Evolutionary conservation across 2,888 invertebrate genomes (phyloP).

Genomic region (Panorpa germanica): DNA sequence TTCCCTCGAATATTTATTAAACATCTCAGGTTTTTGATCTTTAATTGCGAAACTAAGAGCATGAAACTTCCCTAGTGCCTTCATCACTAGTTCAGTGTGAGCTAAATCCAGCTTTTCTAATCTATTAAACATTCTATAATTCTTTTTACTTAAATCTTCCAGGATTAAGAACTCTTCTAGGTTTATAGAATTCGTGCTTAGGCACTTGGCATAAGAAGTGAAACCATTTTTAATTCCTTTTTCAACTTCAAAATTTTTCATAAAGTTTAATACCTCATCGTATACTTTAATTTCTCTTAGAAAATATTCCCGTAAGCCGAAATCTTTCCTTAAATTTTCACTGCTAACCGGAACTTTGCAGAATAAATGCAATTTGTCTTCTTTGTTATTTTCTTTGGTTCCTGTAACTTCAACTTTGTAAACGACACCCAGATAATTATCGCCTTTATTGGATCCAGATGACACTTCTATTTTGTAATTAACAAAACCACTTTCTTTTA

Average conservation of each 20-base stretch:
- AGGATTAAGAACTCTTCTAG: no score
- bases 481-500: no score
- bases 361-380: no score
- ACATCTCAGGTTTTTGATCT: constrained; percentile 8
- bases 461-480: no score
- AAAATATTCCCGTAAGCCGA: constrained; percentile 9
- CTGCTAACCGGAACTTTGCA: no score
- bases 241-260: constrained; percentile 10
- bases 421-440: no score
- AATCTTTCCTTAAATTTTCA: no score
- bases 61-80: constrained; percentile 10
- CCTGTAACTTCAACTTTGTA: no score
- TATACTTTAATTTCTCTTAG: constrained; percentile 11
- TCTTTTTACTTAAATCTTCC: constrained; percentile 10
- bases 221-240: constrained; percentile 3
- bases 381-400: no score
- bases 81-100: constrained; percentile 8
- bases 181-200: no score
- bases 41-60: constrained; percentile 11
- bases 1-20: constrained; percentile 9
- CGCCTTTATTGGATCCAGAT: no score
- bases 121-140: constrained; percentile 10
- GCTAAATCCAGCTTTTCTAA: constrained; percentile 7
- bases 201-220: constrained; percentile 10
- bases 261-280: constrained; percentile 9